Evolutionary conservation across 2,888 invertebrate species (phyloP).

Genomic region (Schrankia costaestrigalis): DNA sequence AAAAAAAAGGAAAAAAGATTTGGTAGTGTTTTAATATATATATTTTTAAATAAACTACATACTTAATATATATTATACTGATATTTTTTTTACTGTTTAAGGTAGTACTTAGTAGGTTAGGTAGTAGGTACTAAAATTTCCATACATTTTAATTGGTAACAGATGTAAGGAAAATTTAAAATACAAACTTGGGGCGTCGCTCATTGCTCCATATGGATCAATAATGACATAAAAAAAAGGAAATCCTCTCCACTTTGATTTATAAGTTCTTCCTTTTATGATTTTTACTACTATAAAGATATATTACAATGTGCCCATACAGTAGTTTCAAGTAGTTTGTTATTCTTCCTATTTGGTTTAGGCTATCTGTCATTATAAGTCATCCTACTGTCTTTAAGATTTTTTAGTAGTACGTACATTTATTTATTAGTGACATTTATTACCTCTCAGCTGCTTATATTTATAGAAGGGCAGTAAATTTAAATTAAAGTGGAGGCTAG

Average conservation of each 20-base stretch:
- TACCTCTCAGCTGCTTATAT: too few species aligned
- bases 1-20: too few species aligned
- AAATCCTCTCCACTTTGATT: constrained; percentile 37
- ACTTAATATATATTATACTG: too few species aligned
- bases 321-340: constrained; percentile 21
- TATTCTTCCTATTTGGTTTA: constrained; percentile 18
- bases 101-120: too few species aligned
- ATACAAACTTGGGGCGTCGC: constrained; percentile 23
- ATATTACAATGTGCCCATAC: constrained; percentile 14
- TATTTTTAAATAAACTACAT: too few species aligned
- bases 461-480: too few species aligned
- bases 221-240: constrained; percentile 39
- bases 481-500: too few species aligned
- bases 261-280: constrained; percentile 32
- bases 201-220: constrained; percentile 23
- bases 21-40: too few species aligned
- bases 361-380: constrained; percentile 10
- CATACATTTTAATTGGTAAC: constrained; percentile 42
- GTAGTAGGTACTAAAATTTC: too few species aligned
- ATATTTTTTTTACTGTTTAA: too few species aligned
- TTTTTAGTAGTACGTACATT: constrained; percentile 10
- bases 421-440: constrained; percentile 21
- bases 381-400: constrained; percentile 19
- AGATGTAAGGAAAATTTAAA: constrained; percentile 37
- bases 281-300: constrained; percentile 28